phyloP scores from a whole-genome alignment of 2,113 vertebrate species.

The Vicugna pacos region DNA sequence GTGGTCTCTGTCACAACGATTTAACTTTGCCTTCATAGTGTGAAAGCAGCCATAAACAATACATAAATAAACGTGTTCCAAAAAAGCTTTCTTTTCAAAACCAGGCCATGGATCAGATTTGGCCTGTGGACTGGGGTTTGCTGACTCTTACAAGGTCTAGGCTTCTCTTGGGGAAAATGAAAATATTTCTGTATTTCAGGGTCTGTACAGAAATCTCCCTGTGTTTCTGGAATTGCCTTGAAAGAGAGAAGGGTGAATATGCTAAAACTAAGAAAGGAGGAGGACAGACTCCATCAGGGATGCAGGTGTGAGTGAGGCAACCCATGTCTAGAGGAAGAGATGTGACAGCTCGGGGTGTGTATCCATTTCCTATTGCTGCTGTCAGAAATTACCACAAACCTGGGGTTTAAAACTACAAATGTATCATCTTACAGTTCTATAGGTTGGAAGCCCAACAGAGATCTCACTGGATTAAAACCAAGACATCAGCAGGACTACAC shows the following conservation, averaged over 20 bases:
- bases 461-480: neutral
- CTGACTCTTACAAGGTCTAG: neutral
- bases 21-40: neutral
- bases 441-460: neutral
- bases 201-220: neutral
- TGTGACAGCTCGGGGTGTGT: neutral
- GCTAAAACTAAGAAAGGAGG: neutral
- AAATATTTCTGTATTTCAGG: neutral
- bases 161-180: neutral
- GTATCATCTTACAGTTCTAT: neutral
- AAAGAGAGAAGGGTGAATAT: neutral
- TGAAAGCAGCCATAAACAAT: neutral
- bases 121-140: neutral
- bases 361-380: neutral
- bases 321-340: neutral
- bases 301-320: neutral
- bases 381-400: neutral
- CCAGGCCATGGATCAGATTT: neutral
- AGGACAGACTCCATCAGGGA: neutral
- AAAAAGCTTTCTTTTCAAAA: constrained; percentile 31
- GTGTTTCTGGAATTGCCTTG: neutral
- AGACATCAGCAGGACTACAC: neutral
- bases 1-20: neutral
- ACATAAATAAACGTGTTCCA: neutral
- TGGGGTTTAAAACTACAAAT: neutral